Evolutionary conservation across 2,888 invertebrate species (phyloP).

Genomic region (Caenorhabditis afra): DNA sequence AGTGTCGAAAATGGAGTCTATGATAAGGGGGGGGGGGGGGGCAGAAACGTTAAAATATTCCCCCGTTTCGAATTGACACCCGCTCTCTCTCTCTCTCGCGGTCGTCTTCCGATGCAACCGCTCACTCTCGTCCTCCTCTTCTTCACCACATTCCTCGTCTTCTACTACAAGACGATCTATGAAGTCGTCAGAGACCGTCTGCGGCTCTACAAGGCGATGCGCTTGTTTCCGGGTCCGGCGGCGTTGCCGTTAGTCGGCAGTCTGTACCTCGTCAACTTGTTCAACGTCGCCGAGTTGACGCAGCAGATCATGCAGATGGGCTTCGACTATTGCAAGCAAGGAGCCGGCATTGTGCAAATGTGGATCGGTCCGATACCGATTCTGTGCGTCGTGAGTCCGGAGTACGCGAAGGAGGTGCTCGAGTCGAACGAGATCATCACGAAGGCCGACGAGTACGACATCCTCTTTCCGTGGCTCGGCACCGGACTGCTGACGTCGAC

Average conservation of each 20-base stretch:
- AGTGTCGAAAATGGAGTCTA: slow-evolving; percentile 27
- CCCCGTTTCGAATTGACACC: too few relatives aligned
- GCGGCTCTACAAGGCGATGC: slow-evolving; percentile 31
- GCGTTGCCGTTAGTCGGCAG: slow-evolving; percentile 48
- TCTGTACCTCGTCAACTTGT: slow-evolving; percentile 39
- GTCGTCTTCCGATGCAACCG: too few relatives aligned
- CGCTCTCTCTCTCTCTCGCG: too few relatives aligned
- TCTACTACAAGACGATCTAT: slow-evolving; percentile 49
- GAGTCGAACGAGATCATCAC: slow-evolving; percentile 79
- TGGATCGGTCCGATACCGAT: slow-evolving; percentile 69
- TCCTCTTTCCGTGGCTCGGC: slow-evolving; percentile 82
- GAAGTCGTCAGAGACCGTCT: slow-evolving; percentile 29
- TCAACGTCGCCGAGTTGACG: slow-evolving; percentile 33
- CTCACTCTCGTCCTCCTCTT: slow-evolving; percentile 3
- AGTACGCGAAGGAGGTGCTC: slow-evolving; percentile 71
- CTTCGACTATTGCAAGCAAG: slow-evolving; percentile 21
- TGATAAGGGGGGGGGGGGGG: slow-evolving; percentile 4
- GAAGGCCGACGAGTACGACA: slow-evolving; percentile 81
- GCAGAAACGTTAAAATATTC: too few relatives aligned
- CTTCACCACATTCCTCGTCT: slow-evolving; percentile 7
- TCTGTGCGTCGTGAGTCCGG: slow-evolving; percentile 60
- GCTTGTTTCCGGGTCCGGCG: slow-evolving; percentile 35
- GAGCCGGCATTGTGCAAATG: slow-evolving; percentile 26
- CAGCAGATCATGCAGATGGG: slow-evolving; percentile 29
- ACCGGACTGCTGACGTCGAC: slow-evolving; percentile 82